These are phyloP conservation scores for Alligator mississippiensis DNA, from an alignment of 2,113 vertebrate genomes.

Conservation along the genomic window DNA sequence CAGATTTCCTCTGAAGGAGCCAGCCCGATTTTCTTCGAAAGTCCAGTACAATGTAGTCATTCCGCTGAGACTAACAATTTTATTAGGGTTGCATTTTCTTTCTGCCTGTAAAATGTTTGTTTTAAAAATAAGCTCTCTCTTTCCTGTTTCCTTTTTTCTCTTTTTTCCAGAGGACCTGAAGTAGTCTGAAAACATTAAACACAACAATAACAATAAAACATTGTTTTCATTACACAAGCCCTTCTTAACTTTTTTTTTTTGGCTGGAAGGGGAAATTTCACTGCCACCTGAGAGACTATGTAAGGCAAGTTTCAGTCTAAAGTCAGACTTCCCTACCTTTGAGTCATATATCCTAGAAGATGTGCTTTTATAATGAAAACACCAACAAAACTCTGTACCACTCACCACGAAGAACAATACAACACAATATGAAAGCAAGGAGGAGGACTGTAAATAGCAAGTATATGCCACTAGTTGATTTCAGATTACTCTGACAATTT, in stretches of 20 bases:
- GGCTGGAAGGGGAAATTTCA: constrained; percentile 27
- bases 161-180: constrained; percentile 42
- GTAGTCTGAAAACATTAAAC: constrained; percentile 33
- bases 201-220: constrained; percentile 37
- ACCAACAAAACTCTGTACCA: background rate
- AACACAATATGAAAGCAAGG: constrained; percentile 15
- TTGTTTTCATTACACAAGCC: constrained; percentile 15
- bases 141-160: background rate
- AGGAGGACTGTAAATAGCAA: background rate
- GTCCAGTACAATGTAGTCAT: constrained; percentile 58
- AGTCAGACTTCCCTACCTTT: constrained; percentile 16
- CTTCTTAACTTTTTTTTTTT: constrained; percentile 1
- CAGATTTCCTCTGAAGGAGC: constrained; percentile 79
- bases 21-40: constrained; percentile 73
- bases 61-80: constrained; percentile 62
- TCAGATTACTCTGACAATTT: background rate
- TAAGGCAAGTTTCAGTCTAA: constrained; percentile 40
- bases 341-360: background rate
- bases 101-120: constrained; percentile 65
- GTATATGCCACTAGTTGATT: background rate
- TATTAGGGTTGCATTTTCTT: constrained; percentile 56
- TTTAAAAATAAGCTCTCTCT: constrained; percentile 66
- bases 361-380: constrained; percentile 25
- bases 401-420: constrained; percentile 32
- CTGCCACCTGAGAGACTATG: constrained; percentile 38